phyloP scores from a whole-genome alignment of 2,888 invertebrate genomes.

The Chalcis sispes region DNA sequence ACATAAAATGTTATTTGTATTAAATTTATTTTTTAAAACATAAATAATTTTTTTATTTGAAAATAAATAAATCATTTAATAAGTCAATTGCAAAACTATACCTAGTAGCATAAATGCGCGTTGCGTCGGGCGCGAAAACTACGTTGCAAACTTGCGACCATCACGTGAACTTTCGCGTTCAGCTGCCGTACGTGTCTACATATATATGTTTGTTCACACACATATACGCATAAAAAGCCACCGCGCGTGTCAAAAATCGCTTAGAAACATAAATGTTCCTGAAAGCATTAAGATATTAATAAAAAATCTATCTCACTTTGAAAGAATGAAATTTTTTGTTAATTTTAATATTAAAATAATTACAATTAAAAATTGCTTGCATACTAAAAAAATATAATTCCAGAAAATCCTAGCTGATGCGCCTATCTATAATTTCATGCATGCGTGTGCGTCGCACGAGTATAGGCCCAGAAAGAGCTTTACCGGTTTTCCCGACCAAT shows the following conservation, averaged over 20 bases:
- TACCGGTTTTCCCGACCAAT: slow-evolving; percentile 49
- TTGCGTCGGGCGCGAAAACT: slow-evolving; percentile 19
- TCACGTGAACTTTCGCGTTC: slow-evolving; percentile 6
- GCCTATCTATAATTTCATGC: no score
- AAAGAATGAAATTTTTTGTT: background rate
- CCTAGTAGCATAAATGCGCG: no score
- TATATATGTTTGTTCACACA: background rate
- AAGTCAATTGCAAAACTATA: no score
- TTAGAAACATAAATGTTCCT: background rate
- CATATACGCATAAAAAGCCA: no score
- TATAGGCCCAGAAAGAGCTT: slow-evolving; percentile 29
- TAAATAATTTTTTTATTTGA: no score
- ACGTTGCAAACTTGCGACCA: slow-evolving; percentile 6
- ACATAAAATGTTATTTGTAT: no score
- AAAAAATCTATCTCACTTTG: background rate
- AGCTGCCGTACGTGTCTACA: background rate
- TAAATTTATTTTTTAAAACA: no score
- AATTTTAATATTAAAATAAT: background rate
- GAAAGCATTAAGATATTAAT: background rate
- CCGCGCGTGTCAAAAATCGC: no score
- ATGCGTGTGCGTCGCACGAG: no score
- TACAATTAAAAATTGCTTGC: slow-evolving; percentile 1
- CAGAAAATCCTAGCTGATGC: background rate
- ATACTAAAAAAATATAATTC: background rate
- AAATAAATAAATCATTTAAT: no score